Percentiles rank a stretch among this genome's conserved stretches.
Conservation (phyloP, 1,140 invertebrate species). For the Fopius arisanus region DNA sequence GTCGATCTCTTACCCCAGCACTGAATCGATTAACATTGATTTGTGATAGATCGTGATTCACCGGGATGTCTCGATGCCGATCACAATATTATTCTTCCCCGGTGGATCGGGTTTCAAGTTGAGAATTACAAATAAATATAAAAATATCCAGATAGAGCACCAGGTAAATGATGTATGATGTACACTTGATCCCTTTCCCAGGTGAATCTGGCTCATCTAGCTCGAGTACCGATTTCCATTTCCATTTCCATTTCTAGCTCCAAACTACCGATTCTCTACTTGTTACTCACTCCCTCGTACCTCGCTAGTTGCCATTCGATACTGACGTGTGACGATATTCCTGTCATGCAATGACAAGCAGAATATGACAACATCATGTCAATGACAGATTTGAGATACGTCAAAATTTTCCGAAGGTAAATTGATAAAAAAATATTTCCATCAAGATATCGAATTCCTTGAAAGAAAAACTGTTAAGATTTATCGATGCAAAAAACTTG, state of each 20-base stretch:
- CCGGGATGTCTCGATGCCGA: background rate
- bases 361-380: no score
- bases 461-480: no score
- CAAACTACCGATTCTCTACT: constrained; percentile 21
- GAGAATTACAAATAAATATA: constrained; percentile 28
- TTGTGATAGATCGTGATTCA: constrained; percentile 30
- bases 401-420: no score
- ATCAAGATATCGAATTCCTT: no score
- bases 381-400: no score
- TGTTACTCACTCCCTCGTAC: constrained; percentile 25
- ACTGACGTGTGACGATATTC: no score
- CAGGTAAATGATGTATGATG: constrained; percentile 38
- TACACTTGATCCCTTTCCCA: constrained; percentile 27
- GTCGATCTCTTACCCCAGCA: constrained; percentile 22
- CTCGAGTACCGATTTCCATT: no score
- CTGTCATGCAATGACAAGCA: no score
- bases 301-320: no score
- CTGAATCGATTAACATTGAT: constrained; percentile 37
- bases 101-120: constrained; percentile 36
- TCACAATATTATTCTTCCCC: constrained; percentile 12
- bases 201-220: constrained; percentile 41
- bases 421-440: no score
- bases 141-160: constrained; percentile 17
- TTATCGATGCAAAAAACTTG: no score
- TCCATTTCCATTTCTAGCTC: constrained; percentile 37